Evolutionary conservation across 2,888 invertebrate genomes (phyloP), one percentile per base, ranked within the genome.

Genomic region (Heliconius hortense): DNA sequence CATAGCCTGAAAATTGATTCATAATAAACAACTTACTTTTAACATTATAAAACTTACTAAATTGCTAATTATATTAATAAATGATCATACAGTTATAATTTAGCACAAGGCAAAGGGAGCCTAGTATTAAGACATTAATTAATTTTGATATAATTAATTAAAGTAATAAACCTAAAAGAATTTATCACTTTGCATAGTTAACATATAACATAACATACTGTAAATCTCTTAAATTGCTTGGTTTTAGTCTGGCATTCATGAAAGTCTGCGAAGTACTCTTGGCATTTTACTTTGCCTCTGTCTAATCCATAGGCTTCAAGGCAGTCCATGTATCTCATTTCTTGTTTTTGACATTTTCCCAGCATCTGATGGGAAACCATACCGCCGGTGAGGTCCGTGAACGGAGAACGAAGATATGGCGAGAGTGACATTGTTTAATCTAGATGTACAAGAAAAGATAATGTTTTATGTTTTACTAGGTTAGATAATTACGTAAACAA

Each of bases 271-370:
- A 96, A 93, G 11, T 96, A 86, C 72, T 93, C 87, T 7, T 88
- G 84, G 85, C 98, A 98, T 84, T 96, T 95, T n/a, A 83, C 84
- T 56, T 89, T 81, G 0, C 96, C 96, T 62, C 94, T 93, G n/a
- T 95, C 95, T 15, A 95, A 82, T 1, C 97, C 98, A 80, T 97
- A 97, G 4, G 97, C 97, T 84, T 97, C 97, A 69, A 97, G 84
- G 83, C 97, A 98, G 80, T 97, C 96, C 90, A 96, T 95, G 83
- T 95, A 95, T 48, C 95, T 94, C 85, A 96, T 90, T 89, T 97
- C 97, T 81, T 96, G 90, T 76, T 95, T 93, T 56, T 95, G 95
- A 84, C 97, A 98, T 35, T 88, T 86, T 31, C 95, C 95, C 82
- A 95, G 90, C 83, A 95, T 90, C 86, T 97, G 97, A 81, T 96